Evolutionary conservation across 2,113 vertebrate species (phyloP).

Genomic region (Oreotrochilus melanogaster): DNA sequence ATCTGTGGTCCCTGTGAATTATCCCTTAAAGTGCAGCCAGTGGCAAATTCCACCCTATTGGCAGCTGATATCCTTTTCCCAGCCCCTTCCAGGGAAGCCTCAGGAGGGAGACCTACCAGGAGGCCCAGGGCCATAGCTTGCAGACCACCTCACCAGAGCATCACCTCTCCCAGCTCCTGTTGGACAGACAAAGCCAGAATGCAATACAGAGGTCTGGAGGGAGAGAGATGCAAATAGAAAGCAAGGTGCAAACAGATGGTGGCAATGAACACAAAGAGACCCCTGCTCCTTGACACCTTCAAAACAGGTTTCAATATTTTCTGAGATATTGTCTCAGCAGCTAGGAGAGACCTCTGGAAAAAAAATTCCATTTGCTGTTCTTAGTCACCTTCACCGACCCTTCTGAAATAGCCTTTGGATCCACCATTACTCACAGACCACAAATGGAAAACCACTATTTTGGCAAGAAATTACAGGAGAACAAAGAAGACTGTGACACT

Average conservation of each 20-base stretch:
- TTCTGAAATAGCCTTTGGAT: neutral
- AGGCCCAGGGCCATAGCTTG: neutral
- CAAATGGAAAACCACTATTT: constrained; percentile 25
- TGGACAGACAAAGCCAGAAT: neutral
- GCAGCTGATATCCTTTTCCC: neutral
- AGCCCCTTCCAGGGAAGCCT: neutral
- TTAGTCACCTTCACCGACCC: neutral
- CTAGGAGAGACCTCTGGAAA: neutral
- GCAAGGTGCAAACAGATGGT: neutral
- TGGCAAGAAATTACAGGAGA: neutral
- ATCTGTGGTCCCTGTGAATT: neutral
- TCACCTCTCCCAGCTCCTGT: neutral
- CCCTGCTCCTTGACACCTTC: neutral
- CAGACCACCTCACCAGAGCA: neutral
- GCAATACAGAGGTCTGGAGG: neutral
- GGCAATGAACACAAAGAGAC: neutral
- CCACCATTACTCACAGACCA: constrained; percentile 5
- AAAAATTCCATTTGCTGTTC: neutral
- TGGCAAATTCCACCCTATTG: neutral
- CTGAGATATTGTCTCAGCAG: neutral
- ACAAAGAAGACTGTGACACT: neutral
- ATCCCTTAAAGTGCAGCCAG: neutral
- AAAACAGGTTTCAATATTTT: neutral
- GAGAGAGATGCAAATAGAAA: neutral
- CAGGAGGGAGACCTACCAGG: neutral